Evolutionary conservation across 2,113 vertebrate genomes (phyloP).

Genomic region (Heterotis niloticus): DNA sequence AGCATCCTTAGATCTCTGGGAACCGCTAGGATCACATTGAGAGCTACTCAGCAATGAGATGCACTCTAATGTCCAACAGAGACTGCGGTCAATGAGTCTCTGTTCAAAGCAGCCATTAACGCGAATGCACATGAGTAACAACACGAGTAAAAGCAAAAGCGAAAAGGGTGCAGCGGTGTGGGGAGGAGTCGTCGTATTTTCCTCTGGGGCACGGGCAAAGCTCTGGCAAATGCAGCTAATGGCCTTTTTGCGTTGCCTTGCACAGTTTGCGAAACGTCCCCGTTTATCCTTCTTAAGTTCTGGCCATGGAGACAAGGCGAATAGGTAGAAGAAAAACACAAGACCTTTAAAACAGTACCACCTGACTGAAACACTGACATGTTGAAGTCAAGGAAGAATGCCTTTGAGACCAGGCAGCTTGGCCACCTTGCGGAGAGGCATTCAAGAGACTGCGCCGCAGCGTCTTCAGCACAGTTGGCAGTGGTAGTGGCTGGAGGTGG

Average conservation of each 20-base stretch:
- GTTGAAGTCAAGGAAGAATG: background rate
- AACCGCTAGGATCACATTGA: slow-evolving; percentile 28
- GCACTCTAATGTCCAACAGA: background rate
- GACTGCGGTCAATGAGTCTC: background rate
- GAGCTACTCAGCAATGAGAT: slow-evolving; percentile 33
- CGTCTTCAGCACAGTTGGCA: background rate
- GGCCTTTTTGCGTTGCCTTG: background rate
- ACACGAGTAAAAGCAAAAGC: background rate
- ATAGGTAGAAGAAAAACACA: background rate
- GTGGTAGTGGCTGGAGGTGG: slow-evolving; percentile 8
- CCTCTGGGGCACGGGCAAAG: slow-evolving; percentile 9
- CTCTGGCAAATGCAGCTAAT: slow-evolving; percentile 26
- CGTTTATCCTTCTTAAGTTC: background rate
- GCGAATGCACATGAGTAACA: background rate
- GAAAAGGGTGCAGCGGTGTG: background rate
- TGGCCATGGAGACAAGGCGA: slow-evolving; percentile 10
- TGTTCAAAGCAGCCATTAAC: too few relatives aligned
- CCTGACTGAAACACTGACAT: background rate
- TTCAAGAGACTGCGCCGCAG: background rate
- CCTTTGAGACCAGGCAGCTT: background rate
- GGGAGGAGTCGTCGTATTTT: background rate
- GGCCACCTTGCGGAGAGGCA: background rate
- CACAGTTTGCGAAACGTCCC: too few relatives aligned
- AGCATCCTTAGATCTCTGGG: slow-evolving; percentile 35
- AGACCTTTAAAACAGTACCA: background rate